A percentile compares a stretch with the other conserved stretches of the same genome.
Evolutionary conservation across 2,113 vertebrate genomes (phyloP).

Genomic region (Eubucco bourcierii): DNA sequence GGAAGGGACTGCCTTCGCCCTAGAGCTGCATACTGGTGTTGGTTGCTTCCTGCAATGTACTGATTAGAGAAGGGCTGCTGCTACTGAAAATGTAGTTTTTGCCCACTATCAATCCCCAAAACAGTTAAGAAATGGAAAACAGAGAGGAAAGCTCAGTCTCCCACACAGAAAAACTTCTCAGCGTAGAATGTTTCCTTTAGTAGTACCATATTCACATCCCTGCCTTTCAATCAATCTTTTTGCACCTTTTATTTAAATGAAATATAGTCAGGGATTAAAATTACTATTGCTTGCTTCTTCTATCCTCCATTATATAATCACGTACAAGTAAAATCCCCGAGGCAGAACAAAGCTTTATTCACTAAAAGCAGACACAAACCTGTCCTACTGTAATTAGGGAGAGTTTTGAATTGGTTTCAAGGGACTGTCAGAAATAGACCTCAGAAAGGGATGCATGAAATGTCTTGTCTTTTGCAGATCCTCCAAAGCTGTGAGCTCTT

Average conservation of each 20-base stretch:
- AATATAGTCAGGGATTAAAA: slow-evolving; percentile 49
- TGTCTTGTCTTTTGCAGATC: slow-evolving; percentile 5
- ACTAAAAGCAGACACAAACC: slow-evolving; percentile 58
- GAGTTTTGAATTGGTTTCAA: slow-evolving; percentile 54
- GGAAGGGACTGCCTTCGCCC: background rate
- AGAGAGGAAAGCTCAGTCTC: background rate
- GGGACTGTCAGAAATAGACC: slow-evolving; percentile 42
- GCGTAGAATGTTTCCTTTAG: background rate
- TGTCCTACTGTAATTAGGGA: slow-evolving; percentile 43
- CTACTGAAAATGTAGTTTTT: background rate
- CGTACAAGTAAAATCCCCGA: slow-evolving; percentile 58
- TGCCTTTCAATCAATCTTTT: background rate
- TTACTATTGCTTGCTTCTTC: slow-evolving; percentile 29
- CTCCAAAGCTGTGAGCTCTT: slow-evolving; percentile 25
- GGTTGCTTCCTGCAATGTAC: background rate
- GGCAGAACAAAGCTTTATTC: slow-evolving; percentile 65
- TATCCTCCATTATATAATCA: slow-evolving; percentile 42
- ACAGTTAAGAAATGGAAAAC: background rate
- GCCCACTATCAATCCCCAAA: background rate
- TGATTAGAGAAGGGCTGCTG: background rate
- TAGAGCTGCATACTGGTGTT: background rate
- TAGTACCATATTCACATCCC: background rate
- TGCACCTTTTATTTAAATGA: slow-evolving; percentile 12
- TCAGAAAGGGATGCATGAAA: slow-evolving; percentile 25
- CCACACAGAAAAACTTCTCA: background rate